phyloP scores from a whole-genome alignment of 2,888 invertebrate genomes.

The Thymelicus lineola region DNA sequence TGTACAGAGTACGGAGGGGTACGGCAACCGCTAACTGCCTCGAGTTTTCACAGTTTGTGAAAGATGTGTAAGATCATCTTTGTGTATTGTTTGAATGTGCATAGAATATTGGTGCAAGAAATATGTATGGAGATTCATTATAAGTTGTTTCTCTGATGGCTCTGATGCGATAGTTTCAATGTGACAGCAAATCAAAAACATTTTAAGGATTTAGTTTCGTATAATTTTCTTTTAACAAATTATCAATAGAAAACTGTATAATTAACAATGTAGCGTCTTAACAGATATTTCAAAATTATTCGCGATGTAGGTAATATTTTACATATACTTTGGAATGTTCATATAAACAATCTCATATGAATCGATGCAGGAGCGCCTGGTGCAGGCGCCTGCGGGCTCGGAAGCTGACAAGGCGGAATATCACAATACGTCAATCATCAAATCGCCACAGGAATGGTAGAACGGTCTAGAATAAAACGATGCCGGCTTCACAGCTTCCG shows the following conservation, averaged over 20 bases:
- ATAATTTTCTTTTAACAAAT: slow-evolving; percentile 86
- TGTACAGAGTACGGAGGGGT: not conserved
- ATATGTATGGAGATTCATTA: not conserved
- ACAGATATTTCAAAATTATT: slow-evolving; percentile 84
- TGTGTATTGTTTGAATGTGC: not conserved
- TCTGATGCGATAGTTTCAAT: slow-evolving; percentile 34
- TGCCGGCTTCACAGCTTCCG: slow-evolving; percentile 47
- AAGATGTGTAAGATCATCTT: not conserved
- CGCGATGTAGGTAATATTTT: slow-evolving; percentile 84
- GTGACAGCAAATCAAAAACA: slow-evolving; percentile 62
- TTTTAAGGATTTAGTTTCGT: slow-evolving; percentile 83
- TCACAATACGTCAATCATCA: slow-evolving; percentile 47
- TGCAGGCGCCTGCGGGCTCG: slow-evolving; percentile 41
- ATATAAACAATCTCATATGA: slow-evolving; percentile 81
- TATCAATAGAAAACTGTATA: slow-evolving; percentile 86
- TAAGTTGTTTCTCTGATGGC: slow-evolving; percentile 17
- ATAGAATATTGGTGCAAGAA: too few relatives aligned
- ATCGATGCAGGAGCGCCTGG: slow-evolving; percentile 60
- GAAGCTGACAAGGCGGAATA: slow-evolving; percentile 44
- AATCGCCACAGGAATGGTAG: slow-evolving; percentile 51
- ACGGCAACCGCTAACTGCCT: not conserved
- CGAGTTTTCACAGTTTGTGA: not conserved
- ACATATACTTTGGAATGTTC: slow-evolving; percentile 85
- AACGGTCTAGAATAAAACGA: slow-evolving; percentile 68
- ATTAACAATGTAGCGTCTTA: slow-evolving; percentile 85